Evolutionary conservation across 2,888 invertebrate species (phyloP), one percentile per base, ranked within the genome.

Genomic region (Anodontia alba): DNA sequence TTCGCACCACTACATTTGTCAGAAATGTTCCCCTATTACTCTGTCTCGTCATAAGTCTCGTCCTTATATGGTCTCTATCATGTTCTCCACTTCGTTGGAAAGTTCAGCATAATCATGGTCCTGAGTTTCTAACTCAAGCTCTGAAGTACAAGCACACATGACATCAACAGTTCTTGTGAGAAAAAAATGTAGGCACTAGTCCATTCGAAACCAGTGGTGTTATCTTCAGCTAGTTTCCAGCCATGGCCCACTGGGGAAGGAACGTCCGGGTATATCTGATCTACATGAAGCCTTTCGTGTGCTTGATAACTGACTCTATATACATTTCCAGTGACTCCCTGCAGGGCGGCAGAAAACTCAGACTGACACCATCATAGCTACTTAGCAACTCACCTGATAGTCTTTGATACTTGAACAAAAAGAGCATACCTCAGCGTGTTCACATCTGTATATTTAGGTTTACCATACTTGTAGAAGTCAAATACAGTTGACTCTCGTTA

Each of bases 221-320:
- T 49, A 20, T 15, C n/a, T 3, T 49, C 49, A 15, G 49, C 49
- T 20, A 49, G 49, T 49, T 49, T 49, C 49, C 49, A 49, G 49
- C 49, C 49, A 49, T 49, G 20, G 8, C 49, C 49, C 17, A 49
- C 49, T 49, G 49, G 49, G 49, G 49, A 49, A 20, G 20, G 49
- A n/a, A 49, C 49, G n/a, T 49, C 49, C 3, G 17, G 49, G 5
- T 49, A 49, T 20, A n/a, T n/a, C n/a, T n/a, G 67, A 42, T 67
- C 67, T 12, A 36, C 67, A 38, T 67, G 15, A 23, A 38, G 36
- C 67, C 67, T 33, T 8, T 33, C 33, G 23, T 8, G 23, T n/a
- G 67, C 67, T 36, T 67, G 67, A 23, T 67, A 67, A 36, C 1
- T 67, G 36, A 36, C 67, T n/a, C n/a, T 38, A 67, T 42, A 29